Percentiles rank a stretch among this genome's conserved stretches.
Conservation (phyloP, 2,797 vertebrate genomes). For the Knipowitschia caucasica region DNA sequence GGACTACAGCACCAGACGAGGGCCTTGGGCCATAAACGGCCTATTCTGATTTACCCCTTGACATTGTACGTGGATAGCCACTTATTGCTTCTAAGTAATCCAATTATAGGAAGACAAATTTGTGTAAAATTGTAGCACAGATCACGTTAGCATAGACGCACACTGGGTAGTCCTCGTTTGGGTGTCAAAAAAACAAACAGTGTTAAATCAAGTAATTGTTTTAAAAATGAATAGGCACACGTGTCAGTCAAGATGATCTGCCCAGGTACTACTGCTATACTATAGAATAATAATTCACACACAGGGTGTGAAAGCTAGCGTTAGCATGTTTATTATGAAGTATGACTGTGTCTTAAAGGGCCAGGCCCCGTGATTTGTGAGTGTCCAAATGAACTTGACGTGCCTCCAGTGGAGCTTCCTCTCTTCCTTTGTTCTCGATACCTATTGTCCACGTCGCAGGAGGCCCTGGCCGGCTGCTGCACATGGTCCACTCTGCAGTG, state of each 20-base stretch:
- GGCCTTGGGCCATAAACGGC: slow-evolving; percentile 59
- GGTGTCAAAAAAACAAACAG: not conserved
- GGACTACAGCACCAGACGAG: slow-evolving; percentile 57
- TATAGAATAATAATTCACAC: not conserved
- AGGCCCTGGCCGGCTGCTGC: slow-evolving; percentile 47
- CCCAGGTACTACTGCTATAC: not conserved
- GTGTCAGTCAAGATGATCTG: not conserved
- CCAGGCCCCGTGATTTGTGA: slow-evolving; percentile 4
- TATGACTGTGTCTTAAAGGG: slow-evolving; percentile 6
- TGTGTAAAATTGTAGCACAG: slow-evolving; percentile 21
- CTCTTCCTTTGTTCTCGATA: slow-evolving; percentile 41
- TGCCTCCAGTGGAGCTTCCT: slow-evolving; percentile 12
- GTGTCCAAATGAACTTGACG: slow-evolving; percentile 25
- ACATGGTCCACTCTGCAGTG: slow-evolving; percentile 78
- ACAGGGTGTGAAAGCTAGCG: not conserved
- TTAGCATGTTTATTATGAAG: slow-evolving; percentile 15
- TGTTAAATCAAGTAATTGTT: not conserved
- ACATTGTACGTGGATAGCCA: slow-evolving; percentile 24
- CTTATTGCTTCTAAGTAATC: slow-evolving; percentile 17
- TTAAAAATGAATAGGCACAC: not conserved
- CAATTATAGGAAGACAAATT: slow-evolving; percentile 36
- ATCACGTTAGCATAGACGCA: slow-evolving; percentile 9
- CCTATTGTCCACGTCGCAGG: slow-evolving; percentile 50
- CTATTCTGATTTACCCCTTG: slow-evolving; percentile 38
- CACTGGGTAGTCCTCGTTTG: not conserved